These are phyloP conservation scores for Bubalus kerabau DNA, from an alignment of 2,113 vertebrate species.

Conservation along the genomic window DNA sequence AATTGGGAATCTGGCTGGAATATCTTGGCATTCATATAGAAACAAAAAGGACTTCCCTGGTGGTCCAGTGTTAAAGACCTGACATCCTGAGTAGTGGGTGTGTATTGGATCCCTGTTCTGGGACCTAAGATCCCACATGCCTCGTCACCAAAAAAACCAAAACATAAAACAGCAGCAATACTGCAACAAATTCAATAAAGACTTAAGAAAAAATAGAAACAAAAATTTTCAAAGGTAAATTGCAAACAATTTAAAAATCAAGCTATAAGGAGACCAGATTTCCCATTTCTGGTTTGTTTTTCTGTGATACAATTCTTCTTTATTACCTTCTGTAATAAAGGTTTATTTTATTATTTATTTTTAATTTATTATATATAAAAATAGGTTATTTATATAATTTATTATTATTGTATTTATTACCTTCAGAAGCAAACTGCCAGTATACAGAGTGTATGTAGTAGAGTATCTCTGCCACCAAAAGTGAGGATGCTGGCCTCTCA, in stretches of 20 bases:
- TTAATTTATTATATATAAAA: neutral
- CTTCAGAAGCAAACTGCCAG: neutral
- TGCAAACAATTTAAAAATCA: neutral
- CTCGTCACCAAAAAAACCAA: neutral
- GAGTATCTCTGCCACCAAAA: neutral
- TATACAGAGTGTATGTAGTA: neutral
- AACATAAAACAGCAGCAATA: neutral
- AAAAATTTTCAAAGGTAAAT: neutral
- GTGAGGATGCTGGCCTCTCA: slow-evolving; percentile 2
- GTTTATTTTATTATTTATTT: neutral
- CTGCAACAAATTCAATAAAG: neutral
- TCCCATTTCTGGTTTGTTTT: neutral
- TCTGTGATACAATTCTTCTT: neutral
- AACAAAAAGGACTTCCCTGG: neutral
- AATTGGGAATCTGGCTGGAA: neutral
- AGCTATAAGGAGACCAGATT: neutral
- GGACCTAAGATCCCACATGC: neutral
- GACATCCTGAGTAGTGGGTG: neutral
- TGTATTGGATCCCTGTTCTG: neutral
- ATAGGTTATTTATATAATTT: neutral
- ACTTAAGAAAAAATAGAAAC: neutral
- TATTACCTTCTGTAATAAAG: neutral
- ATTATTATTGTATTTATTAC: neutral
- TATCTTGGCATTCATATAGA: neutral
- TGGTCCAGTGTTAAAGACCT: neutral